Evolutionary conservation across 2,113 vertebrate species (phyloP).

Genomic region (Chiloscyllium plagiosum): DNA sequence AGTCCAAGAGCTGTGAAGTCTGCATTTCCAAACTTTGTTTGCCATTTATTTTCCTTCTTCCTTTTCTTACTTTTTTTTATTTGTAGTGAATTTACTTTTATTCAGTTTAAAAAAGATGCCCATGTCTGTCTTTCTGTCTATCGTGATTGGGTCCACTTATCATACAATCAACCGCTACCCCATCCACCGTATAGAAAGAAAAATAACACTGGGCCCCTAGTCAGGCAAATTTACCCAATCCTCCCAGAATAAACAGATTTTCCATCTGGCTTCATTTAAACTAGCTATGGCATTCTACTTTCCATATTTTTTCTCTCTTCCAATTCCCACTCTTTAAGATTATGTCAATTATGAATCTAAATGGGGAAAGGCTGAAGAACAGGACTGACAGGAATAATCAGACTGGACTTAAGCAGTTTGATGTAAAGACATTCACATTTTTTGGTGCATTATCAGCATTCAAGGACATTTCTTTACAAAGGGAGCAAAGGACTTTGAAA

Average conservation of each 20-base stretch:
- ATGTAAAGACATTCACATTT: slow-evolving; percentile 1
- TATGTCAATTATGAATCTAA: slow-evolving; percentile 18
- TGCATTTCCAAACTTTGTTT: neutral
- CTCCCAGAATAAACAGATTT: neutral
- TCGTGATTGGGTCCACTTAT: neutral
- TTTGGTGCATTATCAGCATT: neutral
- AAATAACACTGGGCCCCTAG: neutral
- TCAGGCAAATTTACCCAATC: neutral
- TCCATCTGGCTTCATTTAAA: neutral
- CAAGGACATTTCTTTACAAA: slow-evolving; percentile 26
- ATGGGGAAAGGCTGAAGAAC: neutral
- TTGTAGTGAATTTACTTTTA: neutral
- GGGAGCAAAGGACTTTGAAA: neutral
- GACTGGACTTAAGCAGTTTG: neutral
- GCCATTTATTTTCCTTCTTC: neutral
- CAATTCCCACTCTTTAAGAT: slow-evolving; percentile 6
- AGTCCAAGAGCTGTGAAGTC: neutral
- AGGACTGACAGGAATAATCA: neutral
- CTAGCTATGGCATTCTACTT: neutral
- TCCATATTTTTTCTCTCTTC: neutral
- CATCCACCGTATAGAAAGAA: neutral
- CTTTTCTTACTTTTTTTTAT: neutral
- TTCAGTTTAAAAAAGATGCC: neutral
- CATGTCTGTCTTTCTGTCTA: neutral
- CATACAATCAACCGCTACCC: neutral